phyloP scores from a whole-genome alignment of 2,113 vertebrate species.

The Saccopteryx leptura region DNA sequence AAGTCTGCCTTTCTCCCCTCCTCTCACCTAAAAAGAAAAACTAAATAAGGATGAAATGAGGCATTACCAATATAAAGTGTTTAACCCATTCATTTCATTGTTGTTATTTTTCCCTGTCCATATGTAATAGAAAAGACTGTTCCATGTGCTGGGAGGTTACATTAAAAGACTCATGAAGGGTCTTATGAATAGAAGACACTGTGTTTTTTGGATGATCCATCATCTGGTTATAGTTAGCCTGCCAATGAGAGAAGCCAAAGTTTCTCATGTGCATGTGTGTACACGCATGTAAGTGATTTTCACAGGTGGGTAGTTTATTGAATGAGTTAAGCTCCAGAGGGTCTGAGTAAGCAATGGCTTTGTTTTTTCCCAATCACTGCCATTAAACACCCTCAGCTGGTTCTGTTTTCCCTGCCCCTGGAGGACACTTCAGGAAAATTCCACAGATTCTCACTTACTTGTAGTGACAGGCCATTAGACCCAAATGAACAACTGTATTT shows the following conservation, averaged over 20 bases:
- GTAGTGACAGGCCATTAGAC: background rate
- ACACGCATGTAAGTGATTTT: background rate
- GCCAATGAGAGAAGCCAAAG: background rate
- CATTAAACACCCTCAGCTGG: background rate
- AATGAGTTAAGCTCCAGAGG: background rate
- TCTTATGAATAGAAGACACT: background rate
- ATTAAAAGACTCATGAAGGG: slow-evolving; percentile 11
- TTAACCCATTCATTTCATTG: background rate
- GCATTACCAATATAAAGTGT: background rate
- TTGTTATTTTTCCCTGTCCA: background rate
- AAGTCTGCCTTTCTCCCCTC: too few species aligned
- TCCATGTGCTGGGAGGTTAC: background rate
- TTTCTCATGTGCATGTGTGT: background rate
- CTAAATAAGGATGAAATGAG: slow-evolving; percentile 16
- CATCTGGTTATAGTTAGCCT: slow-evolving; percentile 20
- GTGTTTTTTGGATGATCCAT: background rate
- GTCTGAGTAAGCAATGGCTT: background rate
- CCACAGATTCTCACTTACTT: background rate
- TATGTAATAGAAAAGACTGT: background rate
- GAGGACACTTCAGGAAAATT: background rate
- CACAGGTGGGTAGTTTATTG: background rate
- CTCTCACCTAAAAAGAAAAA: background rate
- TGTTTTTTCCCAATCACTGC: background rate
- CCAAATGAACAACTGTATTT: slow-evolving; percentile 41
- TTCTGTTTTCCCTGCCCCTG: background rate